These are phyloP conservation scores for Rhimphoctona megacephalus DNA, from an alignment of 2,888 invertebrate genomes.

Conservation along the genomic window DNA sequence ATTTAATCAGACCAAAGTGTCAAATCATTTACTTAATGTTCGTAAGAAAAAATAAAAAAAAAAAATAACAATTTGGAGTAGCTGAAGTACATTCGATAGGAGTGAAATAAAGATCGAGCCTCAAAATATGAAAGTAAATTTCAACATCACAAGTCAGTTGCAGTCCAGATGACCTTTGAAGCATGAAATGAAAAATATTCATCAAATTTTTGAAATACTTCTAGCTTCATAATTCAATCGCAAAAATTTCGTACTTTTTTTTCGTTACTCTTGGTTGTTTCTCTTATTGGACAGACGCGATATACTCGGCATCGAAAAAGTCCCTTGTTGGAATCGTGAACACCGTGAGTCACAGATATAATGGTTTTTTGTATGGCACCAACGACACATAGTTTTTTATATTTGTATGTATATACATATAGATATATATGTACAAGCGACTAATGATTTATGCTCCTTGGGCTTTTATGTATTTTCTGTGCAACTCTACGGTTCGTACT, in stretches of 20 bases:
- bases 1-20: constrained; percentile 11
- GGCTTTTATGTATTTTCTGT: constrained; percentile 81
- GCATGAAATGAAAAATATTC: background rate
- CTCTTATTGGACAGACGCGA: constrained; percentile 39
- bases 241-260: background rate
- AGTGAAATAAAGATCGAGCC: background rate
- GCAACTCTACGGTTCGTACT: constrained; percentile 72
- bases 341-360: constrained; percentile 80
- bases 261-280: constrained; percentile 4
- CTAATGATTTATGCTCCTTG: constrained; percentile 82
- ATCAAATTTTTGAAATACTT: background rate
- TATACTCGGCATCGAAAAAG: constrained; percentile 60
- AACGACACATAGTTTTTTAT: constrained; percentile 70
- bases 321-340: constrained; percentile 56
- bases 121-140: background rate
- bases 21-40: background rate
- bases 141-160: background rate
- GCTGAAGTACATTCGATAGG: too few relatives aligned
- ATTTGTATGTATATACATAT: background rate
- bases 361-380: constrained; percentile 78
- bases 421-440: background rate
- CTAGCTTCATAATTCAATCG: background rate
- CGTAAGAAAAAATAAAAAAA: background rate
- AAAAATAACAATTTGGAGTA: background rate
- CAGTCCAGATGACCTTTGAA: background rate